Evolutionary conservation across 2,797 vertebrate genomes (phyloP), one percentile per base, ranked within the genome.

Genomic region (Morelia viridis): DNA sequence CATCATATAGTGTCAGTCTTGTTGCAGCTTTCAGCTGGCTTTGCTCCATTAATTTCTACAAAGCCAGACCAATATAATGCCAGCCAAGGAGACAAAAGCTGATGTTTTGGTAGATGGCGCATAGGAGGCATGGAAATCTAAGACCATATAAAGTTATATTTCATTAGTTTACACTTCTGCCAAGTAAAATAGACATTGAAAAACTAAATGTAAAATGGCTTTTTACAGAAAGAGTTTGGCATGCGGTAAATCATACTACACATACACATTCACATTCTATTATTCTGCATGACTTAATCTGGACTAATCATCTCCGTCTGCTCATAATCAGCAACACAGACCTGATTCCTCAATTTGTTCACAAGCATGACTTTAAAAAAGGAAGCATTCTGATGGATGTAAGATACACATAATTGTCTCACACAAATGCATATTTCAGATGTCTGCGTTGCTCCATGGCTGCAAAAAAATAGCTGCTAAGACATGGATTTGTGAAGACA

Each of bases 141-240:
- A 46, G 1, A 24, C 11, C 64, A 60, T 71, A 50, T 71, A 35
- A 87, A 60, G 46, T 56, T 88, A 35, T 61, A 83, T 91, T 65
- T 58, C 65, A 58, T 71, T 71, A 91, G 87, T 46, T 60, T n/a
- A 11, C 60, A 58, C 26, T 68, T 91, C 57, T 91, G 17, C 56
- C 46, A 26, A 91, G 60, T 60, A 71, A 91, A 91, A 71, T 68
- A 46, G 90, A 35, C 85, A 91, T 62, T 56, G 61, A 85, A 84
- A 41, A 65, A 71, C 50, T 91, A 87, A 64, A 50, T 22, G 24
- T 65, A 56, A 24, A 57, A 35, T 71, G 15, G 19, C 15, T n/a
- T 80, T 71, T 76, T 86, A 61, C n/a, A 80, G 11, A 58, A 68
- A 3, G 56, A 9, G 6, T 76, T 87, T 76, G 5, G 5, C 57